A percentile compares a stretch with the other conserved stretches of the same genome.
phyloP scores from a whole-genome alignment of 2,888 invertebrate species.

The Drosophila engyochracea region DNA sequence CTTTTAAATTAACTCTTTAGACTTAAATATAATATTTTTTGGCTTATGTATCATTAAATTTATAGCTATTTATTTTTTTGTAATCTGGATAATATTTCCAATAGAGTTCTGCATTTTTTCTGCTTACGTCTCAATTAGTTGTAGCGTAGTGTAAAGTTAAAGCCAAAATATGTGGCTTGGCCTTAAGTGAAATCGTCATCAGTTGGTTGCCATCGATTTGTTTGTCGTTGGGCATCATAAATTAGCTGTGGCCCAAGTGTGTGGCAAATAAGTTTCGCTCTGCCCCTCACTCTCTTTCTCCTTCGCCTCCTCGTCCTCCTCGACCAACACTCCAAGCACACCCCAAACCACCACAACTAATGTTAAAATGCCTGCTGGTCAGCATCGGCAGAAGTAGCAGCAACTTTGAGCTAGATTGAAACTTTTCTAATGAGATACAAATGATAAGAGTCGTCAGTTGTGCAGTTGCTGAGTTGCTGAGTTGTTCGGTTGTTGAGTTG shows the following conservation, averaged over 20 bases:
- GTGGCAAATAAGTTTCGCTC: conserved; percentile 52
- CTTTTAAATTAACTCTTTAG: background rate
- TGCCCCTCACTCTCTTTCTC: background rate
- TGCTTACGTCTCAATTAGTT: conserved; percentile 1
- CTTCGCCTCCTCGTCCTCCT: background rate
- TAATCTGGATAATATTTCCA: background rate
- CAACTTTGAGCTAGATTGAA: conserved; percentile 57
- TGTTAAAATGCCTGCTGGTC: conserved; percentile 38
- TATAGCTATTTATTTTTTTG: background rate
- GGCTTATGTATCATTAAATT: background rate
- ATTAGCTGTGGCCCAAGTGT: conserved; percentile 50
- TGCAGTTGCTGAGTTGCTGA: conserved; percentile 23
- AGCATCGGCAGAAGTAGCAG: conserved; percentile 39
- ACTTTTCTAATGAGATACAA: conserved; percentile 79
- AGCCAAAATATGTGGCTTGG: conserved; percentile 14
- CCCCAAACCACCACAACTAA: background rate
- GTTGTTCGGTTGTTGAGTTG: conserved; percentile 14
- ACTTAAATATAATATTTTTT: background rate
- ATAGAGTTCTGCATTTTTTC: background rate
- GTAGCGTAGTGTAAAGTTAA: conserved; percentile 35
- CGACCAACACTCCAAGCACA: background rate
- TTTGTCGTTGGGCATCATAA: conserved; percentile 62
- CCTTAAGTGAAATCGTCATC: conserved; percentile 36
- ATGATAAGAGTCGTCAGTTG: conserved; percentile 74
- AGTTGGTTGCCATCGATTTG: conserved; percentile 57